Base-by-base conservation (phyloP, 2,113 vertebrate genomes). In the Canis aureus region DNA sequence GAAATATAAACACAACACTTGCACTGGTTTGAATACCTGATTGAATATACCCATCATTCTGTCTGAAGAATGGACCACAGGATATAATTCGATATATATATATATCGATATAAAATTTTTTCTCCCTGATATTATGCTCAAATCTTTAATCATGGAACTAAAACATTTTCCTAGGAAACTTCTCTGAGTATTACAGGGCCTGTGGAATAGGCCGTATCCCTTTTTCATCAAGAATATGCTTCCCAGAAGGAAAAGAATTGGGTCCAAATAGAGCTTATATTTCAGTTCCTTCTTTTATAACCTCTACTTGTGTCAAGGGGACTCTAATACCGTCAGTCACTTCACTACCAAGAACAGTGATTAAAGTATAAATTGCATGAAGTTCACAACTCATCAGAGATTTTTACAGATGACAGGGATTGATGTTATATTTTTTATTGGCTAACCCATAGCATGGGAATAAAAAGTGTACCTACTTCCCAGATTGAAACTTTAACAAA, bases 241-340 rank as follows among this genome's bases (percentile, higher is more conserved):
- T 78, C 51, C n/a, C 25, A 62, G 11, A 81, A 57, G 19, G 69
- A 11, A 96, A 97, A 82, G 80, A 95, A 66, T 22, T 29, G 60
- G 22, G 0, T 84, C 22, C 38, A 83, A 89, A 86, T 49, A 74
- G 13, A 78, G 2, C 32, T 57, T 78, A 27, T 69, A 86, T 66
- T 95, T 97, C 38, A 85, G n/a, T 64, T 81, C 3, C 13, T 9
- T 96, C 60, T 78, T 67, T 97, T 81, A 91, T 88, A 94, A 93
- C 12, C 15, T 92, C 60, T 62, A 67, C 5, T 10, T 62, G 23
- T 67, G 38, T 92, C 73, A 78, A 79, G 66, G 27, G 78, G 1
- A 76, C 38, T 89, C 8, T 67, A 74, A 89, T n/a, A 89, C 38
- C 85, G 5, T 69, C 71, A 76, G 25, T 78, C 29, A 95, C 66